Evolutionary conservation across 1,140 invertebrate species (phyloP).

Genomic region (Colletes latitarsis): DNA sequence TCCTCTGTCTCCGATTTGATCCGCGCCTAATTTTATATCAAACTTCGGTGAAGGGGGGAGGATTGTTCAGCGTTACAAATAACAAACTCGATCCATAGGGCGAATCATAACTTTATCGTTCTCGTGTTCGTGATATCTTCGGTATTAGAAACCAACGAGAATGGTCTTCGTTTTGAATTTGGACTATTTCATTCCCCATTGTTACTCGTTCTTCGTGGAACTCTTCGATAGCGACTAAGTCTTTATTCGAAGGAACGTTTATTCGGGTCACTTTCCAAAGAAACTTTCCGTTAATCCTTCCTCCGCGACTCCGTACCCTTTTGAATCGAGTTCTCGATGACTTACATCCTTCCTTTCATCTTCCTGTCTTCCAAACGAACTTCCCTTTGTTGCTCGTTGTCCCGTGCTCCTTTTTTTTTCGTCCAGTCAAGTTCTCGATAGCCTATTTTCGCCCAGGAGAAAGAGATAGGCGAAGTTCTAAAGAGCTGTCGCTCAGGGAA

Average conservation of each 20-base stretch:
- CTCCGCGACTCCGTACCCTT: background rate
- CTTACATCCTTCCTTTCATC: background rate
- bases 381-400: background rate
- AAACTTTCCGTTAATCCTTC: background rate
- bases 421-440: background rate
- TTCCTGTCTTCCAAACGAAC: background rate
- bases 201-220: too few relatives aligned
- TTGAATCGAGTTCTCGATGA: background rate
- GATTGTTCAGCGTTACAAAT: too few relatives aligned
- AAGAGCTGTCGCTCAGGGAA: background rate
- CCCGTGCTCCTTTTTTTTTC: background rate
- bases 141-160: too few relatives aligned
- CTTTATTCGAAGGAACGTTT: too few relatives aligned
- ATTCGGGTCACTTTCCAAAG: background rate
- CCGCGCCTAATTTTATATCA: background rate
- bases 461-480: background rate
- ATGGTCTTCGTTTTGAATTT: too few relatives aligned
- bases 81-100: too few relatives aligned
- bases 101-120: too few relatives aligned
- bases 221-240: too few relatives aligned
- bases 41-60: background rate
- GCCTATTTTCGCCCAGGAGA: slow-evolving; percentile 4
- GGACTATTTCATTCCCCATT: too few relatives aligned
- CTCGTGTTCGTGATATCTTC: too few relatives aligned
- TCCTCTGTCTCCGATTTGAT: background rate